These are phyloP conservation scores for Rhyzopertha dominica DNA, from an alignment of 1,140 invertebrate genomes.

Conservation along the genomic window DNA sequence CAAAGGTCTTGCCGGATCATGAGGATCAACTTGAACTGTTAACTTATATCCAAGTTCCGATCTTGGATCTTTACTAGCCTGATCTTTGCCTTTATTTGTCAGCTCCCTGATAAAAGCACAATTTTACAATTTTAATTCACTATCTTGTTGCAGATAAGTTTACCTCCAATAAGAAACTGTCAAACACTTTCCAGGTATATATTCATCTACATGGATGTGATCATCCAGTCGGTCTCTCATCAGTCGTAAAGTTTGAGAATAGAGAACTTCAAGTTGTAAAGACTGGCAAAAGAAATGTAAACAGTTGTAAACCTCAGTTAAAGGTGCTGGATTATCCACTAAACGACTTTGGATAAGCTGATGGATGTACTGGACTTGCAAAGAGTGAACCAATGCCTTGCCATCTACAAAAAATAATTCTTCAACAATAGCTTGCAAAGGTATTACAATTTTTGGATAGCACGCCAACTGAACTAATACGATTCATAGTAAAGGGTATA, in stretches of 20 bases:
- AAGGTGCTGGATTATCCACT: slow-evolving; percentile 74
- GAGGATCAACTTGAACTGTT: slow-evolving; percentile 81
- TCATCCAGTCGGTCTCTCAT: slow-evolving; percentile 84
- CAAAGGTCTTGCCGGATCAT: slow-evolving; percentile 74
- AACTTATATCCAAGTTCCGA: slow-evolving; percentile 83
- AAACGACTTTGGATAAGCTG: slow-evolving; percentile 84
- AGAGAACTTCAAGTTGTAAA: slow-evolving; percentile 89
- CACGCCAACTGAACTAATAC: background rate
- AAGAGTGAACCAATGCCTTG: slow-evolving; percentile 85
- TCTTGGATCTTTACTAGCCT: slow-evolving; percentile 63
- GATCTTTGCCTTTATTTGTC: slow-evolving; percentile 47
- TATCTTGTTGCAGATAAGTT: slow-evolving; percentile 8
- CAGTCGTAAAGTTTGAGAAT: slow-evolving; percentile 86
- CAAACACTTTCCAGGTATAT: slow-evolving; percentile 80
- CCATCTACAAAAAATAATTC: slow-evolving; percentile 65
- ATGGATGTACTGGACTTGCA: slow-evolving; percentile 90
- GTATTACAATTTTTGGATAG: background rate
- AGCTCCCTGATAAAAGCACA: slow-evolving; percentile 45
- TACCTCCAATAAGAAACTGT: slow-evolving; percentile 92
- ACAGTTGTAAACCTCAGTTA: slow-evolving; percentile 81
- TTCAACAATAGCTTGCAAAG: slow-evolving; percentile 8
- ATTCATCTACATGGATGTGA: slow-evolving; percentile 90
- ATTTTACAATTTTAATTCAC: slow-evolving; percentile 1
- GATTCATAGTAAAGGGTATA: too few relatives aligned
- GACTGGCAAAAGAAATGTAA: slow-evolving; percentile 94